Evolutionary conservation across 2,888 invertebrate genomes (phyloP).

Genomic region (Fragum sueziense): DNA sequence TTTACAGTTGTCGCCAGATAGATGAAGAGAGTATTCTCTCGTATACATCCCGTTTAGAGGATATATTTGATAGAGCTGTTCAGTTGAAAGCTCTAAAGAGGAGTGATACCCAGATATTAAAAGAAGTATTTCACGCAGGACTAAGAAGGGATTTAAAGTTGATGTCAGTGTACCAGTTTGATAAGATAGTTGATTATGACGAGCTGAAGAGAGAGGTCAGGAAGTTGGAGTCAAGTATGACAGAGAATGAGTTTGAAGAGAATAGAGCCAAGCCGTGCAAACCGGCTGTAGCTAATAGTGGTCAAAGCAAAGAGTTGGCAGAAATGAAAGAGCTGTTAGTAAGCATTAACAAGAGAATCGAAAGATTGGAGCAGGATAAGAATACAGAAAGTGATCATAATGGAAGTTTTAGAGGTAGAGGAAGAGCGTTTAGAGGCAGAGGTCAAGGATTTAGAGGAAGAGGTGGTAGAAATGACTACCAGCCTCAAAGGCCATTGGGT

Average conservation of each 20-base stretch:
- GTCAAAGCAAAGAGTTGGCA: not conserved
- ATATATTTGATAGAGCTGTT: slow-evolving; percentile 26
- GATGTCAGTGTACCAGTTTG: slow-evolving; percentile 24
- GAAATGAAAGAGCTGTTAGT: slow-evolving; percentile 29
- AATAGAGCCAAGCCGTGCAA: slow-evolving; percentile 22
- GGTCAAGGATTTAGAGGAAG: too few relatives aligned
- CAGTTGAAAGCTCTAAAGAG: slow-evolving; percentile 14
- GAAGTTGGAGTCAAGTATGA: too few relatives aligned
- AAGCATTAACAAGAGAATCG: slow-evolving; percentile 20
- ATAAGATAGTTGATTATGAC: slow-evolving; percentile 31
- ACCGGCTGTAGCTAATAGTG: not conserved
- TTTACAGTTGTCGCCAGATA: slow-evolving; percentile 23
- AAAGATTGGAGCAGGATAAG: too few relatives aligned
- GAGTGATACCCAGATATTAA: slow-evolving; percentile 20
- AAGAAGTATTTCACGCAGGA: slow-evolving; percentile 20
- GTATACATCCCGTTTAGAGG: slow-evolving; percentile 13
- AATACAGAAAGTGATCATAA: not conserved
- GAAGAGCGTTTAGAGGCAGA: not conserved
- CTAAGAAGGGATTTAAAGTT: slow-evolving; percentile 21
- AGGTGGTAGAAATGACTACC: too few relatives aligned
- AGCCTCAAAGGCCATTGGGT: too few relatives aligned
- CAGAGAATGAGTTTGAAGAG: not conserved
- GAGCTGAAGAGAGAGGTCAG: slow-evolving; percentile 36
- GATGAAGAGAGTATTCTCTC: not conserved
- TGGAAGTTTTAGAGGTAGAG: not conserved